phyloP scores from a whole-genome alignment of 64 coral and sea anemone species.

The Hydrozoanthus tunicans region DNA sequence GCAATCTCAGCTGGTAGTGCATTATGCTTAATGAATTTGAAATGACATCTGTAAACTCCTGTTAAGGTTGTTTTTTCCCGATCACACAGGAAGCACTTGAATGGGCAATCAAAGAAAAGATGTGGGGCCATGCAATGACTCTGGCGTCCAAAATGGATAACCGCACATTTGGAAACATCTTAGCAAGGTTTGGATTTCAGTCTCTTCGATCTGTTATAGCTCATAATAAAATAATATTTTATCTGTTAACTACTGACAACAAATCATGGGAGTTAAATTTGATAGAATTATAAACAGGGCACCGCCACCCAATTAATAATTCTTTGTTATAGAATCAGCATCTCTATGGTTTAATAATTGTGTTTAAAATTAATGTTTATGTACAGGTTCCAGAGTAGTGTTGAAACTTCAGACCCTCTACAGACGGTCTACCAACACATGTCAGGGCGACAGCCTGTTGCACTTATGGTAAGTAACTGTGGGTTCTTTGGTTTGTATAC shows the following conservation, averaged over 20 bases:
- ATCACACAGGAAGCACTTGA: conserved; percentile 35
- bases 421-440: conserved; percentile 36
- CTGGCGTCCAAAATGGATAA: conserved; percentile 46
- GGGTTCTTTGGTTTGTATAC: no score
- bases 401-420: conserved; percentile 8
- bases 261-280: no score
- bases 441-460: conserved; percentile 31
- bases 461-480: conserved; percentile 18
- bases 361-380: no score
- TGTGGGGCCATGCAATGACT: conserved; percentile 43
- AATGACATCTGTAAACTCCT: neutral
- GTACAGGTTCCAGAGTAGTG: conserved; percentile 32
- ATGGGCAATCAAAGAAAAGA: conserved; percentile 38
- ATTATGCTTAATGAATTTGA: neutral
- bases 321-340: neutral
- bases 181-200: conserved; percentile 20
- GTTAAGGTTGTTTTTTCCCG: neutral
- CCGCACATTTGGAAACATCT: conserved; percentile 37
- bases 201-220: neutral
- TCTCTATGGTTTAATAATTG: neutral
- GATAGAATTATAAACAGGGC: no score
- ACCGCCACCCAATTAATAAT: neutral
- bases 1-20: no score
- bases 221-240: no score
- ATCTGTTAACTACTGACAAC: no score